phyloP scores from a whole-genome alignment of 2,797 vertebrate species.

The Florisuga fusca region DNA sequence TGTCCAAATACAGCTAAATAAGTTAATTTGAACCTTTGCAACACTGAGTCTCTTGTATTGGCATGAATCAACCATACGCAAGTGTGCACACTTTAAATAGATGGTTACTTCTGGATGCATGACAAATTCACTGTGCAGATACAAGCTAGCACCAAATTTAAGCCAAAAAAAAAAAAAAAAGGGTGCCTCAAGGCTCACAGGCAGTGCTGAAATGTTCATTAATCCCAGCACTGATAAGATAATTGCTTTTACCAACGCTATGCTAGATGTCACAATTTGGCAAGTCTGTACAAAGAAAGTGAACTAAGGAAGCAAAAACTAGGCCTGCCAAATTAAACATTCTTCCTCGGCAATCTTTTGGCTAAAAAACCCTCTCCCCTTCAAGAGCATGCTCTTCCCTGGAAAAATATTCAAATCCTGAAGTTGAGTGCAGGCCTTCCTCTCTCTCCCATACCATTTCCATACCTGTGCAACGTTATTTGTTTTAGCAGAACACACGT shows the following conservation, averaged over 20 bases:
- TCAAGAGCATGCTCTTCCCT: not conserved
- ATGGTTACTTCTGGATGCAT: conserved; percentile 24
- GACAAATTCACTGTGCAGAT: conserved; percentile 39
- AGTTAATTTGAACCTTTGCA: conserved; percentile 62
- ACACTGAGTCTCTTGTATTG: conserved; percentile 35
- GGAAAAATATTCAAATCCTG: conserved; percentile 1
- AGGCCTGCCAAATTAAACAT: conserved; percentile 50
- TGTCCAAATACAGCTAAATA: conserved; percentile 68
- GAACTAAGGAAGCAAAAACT: conserved; percentile 50
- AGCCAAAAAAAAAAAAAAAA: not conserved
- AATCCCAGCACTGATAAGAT: conserved; percentile 63
- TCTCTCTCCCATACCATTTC: not conserved
- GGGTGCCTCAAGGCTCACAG: conserved; percentile 56
- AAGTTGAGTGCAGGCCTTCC: not conserved
- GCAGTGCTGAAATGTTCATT: conserved; percentile 52
- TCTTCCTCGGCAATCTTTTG: conserved; percentile 58
- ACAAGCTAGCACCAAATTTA: conserved; percentile 63
- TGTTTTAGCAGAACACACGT: conserved; percentile 63
- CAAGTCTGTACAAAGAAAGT: conserved; percentile 74
- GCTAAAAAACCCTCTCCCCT: conserved; percentile 10
- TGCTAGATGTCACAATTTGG: conserved; percentile 55
- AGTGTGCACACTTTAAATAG: not conserved
- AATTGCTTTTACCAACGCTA: conserved; percentile 60
- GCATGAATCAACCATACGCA: not conserved
- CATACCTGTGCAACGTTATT: conserved; percentile 59